Evolutionary conservation across 2,888 invertebrate genomes (phyloP), one percentile per base, ranked within the genome.

Genomic region (Lithophane leautieri): DNA sequence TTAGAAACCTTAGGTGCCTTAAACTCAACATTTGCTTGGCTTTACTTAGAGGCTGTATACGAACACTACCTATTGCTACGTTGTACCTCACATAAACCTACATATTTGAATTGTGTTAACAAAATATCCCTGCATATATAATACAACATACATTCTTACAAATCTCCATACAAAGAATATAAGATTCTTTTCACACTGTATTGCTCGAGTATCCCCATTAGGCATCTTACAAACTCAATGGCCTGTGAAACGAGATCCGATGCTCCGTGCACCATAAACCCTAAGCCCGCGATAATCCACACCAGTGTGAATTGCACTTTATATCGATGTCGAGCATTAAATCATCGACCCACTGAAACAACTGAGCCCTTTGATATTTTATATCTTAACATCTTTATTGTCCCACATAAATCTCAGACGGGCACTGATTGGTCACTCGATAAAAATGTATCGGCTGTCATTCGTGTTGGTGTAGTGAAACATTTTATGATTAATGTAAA

Each of bases 341-440:
- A 91, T 91, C 90, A 90, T 87, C 85, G 83, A 14, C 73, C 70
- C 73, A 81, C 75, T 81, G 81, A 66, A 82, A 83, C 82, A 69
- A 78, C 77, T 76, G 79, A 87, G 85, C 88, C 88, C 88, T 89
- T 87, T 88, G 89, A 92, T 91, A 93, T 91, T 92, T 89, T 90
- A 90, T 91, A 91, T 92, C 86, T 86, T 70, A 87, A 92, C 89
- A 91, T 90, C 90, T 92, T 91, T 90, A 92, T 91, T 90, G 89
- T 88, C 81, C 85, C 76, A 81, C 86, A 91, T 93, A 92, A 93
- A 93, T 93, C 91, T 91, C 70, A 78, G 79, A 84, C 79, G 82
- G 88, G 89, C 83, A 68, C 81, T 86, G 90, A 89, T 90, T 89
- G 81, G 80, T 54, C 63, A 79, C 62, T 67, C 77, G 90, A 91